A percentile compares a stretch with the other conserved stretches of the same genome.
Evolutionary conservation across 2,113 vertebrate species (phyloP).

Genomic region (Daboia siamensis): DNA sequence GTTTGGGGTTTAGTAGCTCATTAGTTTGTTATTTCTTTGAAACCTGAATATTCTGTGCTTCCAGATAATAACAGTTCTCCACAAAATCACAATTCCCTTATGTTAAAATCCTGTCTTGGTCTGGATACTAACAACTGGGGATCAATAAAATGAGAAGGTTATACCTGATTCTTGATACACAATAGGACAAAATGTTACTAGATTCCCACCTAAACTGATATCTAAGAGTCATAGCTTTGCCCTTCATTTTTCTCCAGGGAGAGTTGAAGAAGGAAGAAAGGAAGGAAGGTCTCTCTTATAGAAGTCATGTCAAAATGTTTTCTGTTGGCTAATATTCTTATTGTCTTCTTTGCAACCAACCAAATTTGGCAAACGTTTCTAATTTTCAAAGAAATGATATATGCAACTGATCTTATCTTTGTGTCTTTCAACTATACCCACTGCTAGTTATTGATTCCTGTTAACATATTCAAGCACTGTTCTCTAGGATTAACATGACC

Average conservation of each 20-base stretch:
- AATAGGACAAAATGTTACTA: neutral
- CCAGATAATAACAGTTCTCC: neutral
- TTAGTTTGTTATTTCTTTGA: neutral
- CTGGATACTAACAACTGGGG: neutral
- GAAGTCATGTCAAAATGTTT: constrained; percentile 39
- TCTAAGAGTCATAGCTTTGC: neutral
- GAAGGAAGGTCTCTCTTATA: neutral
- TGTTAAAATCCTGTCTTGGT: neutral
- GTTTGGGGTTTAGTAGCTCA: neutral
- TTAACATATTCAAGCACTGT: constrained; percentile 45
- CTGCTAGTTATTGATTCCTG: constrained; percentile 53
- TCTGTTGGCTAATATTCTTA: constrained; percentile 55
- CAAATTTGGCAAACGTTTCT: constrained; percentile 59
- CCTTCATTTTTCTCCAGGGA: neutral
- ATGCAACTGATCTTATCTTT: constrained; percentile 54
- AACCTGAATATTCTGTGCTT: neutral
- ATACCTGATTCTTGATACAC: neutral
- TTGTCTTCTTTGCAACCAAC: constrained; percentile 42
- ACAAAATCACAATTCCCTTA: neutral
- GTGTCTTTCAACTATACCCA: constrained; percentile 30
- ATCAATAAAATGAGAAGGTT: neutral
- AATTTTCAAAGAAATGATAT: constrained; percentile 57
- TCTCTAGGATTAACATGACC: constrained; percentile 23
- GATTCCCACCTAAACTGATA: neutral
- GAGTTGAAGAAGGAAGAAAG: neutral